phyloP scores from a whole-genome alignment of 2,113 vertebrate genomes.

The Indicator indicator region DNA sequence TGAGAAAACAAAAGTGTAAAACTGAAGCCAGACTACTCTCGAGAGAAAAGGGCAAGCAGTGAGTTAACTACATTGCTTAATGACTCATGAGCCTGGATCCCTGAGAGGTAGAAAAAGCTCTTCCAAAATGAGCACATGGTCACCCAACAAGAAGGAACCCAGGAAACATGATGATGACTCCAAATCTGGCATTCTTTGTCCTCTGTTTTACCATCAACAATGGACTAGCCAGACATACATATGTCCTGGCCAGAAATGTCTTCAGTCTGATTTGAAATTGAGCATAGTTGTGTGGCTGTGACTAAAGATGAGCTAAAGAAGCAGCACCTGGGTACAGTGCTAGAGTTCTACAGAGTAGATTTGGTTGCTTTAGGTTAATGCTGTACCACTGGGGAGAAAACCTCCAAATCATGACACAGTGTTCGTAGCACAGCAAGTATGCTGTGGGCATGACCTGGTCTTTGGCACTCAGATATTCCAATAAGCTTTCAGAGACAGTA shows the following conservation, averaged over 20 bases:
- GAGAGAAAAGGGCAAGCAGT: background rate
- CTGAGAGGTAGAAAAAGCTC: background rate
- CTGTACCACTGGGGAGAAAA: background rate
- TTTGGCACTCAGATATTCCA: background rate
- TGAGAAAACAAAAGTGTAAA: background rate
- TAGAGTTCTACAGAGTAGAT: constrained; percentile 8
- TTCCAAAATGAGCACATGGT: background rate
- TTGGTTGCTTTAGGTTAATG: background rate
- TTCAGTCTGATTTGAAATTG: background rate
- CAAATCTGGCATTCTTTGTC: background rate
- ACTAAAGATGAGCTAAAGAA: background rate
- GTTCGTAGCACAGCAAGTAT: background rate
- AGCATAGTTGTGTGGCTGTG: background rate
- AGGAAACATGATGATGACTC: background rate
- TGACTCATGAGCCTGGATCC: background rate
- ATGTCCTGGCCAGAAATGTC: background rate
- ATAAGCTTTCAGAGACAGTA: background rate
- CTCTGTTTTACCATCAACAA: background rate
- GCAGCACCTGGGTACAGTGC: background rate
- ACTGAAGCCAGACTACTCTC: background rate
- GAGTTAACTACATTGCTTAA: background rate
- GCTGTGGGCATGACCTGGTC: background rate
- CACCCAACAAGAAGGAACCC: background rate
- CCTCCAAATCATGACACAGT: background rate
- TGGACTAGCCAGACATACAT: background rate